Evolutionary conservation across 1,140 invertebrate species (phyloP), one percentile per base, ranked within the genome.

Genomic region (Triops cancriformis): DNA sequence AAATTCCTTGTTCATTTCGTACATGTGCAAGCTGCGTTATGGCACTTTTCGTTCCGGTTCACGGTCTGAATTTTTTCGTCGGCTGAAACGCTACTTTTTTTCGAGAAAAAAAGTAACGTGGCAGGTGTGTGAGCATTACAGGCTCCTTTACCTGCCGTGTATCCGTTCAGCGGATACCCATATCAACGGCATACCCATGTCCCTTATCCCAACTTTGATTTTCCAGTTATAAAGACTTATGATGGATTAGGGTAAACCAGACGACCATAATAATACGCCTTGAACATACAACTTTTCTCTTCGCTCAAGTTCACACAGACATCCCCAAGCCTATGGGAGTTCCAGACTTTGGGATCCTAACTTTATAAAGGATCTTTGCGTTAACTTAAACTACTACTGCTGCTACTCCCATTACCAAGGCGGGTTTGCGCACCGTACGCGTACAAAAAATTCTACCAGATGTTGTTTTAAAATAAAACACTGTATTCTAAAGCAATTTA

Each of bases 241-340:
- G 51, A 64, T 64, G 51, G 51, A 64, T 64, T 64, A 64, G 51
- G 51, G 51, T 64, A 64, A 37, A 64, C 51, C 51, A 64, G 51
- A 64, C 51, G 51, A 9, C 51, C 51, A 64, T 64, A 64, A 64
- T 64, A 64, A 64, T 64, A 64, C 51, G 51, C 51, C 51, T 64
- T 64, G 51, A 64, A 64, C 51, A 64, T 23, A 64, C 51, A 64
- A 23, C 23, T 37, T 64, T 64, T 64, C 3, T 14, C 51, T 23
- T 64, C 9, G 51, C 51, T 64, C 51, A 23, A 64, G 51, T 64
- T 64, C 51, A 64, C 51, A 64, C 51, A 64, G 18, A 64, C 51
- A 64, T 64, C 31, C 31, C 31, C 31, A 37, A 37, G 31, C 31
- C 31, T 37, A 37, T 37, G 31, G 31, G 31, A 37, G 31, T 37